Conservation (phyloP, 1,140 invertebrate species). For the Polypedilum vanderplanki region DNA sequence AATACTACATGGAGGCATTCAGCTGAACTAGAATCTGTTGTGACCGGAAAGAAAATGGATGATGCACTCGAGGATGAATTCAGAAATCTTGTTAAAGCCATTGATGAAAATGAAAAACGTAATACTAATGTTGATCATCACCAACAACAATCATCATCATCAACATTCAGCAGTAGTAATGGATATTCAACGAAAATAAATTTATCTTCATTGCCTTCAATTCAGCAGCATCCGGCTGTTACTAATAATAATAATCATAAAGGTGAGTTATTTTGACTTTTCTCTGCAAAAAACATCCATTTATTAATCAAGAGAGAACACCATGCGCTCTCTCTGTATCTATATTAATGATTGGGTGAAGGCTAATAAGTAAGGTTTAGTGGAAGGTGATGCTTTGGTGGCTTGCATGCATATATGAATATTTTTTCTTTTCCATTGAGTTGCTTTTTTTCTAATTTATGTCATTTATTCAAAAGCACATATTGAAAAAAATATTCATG, state of each 20-base stretch:
- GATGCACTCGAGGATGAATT: constrained; percentile 34
- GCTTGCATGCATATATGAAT: neutral
- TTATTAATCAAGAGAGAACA: neutral
- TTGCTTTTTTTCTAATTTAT: neutral
- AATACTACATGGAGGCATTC: constrained; percentile 30
- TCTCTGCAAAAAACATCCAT: neutral
- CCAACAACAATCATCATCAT: constrained; percentile 25
- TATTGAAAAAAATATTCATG: neutral
- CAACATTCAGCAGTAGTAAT: constrained; percentile 36
- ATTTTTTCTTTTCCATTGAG: neutral
- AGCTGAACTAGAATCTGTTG: constrained; percentile 2
- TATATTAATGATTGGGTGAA: neutral
- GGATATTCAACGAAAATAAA: constrained; percentile 54
- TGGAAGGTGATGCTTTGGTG: neutral
- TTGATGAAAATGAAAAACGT: neutral
- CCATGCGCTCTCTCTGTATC: neutral
- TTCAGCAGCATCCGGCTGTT: neutral
- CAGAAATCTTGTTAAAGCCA: constrained; percentile 26
- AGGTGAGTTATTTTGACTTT: neutral
- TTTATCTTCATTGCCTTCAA: constrained; percentile 31
- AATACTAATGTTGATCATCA: neutral
- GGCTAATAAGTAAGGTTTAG: neutral
- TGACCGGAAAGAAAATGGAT: constrained; percentile 38
- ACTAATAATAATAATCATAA: neutral
- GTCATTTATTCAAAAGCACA: neutral